Evolutionary conservation across 1,140 invertebrate genomes (phyloP), one percentile per base, ranked within the genome.

Genomic region (Arion vulgaris): DNA sequence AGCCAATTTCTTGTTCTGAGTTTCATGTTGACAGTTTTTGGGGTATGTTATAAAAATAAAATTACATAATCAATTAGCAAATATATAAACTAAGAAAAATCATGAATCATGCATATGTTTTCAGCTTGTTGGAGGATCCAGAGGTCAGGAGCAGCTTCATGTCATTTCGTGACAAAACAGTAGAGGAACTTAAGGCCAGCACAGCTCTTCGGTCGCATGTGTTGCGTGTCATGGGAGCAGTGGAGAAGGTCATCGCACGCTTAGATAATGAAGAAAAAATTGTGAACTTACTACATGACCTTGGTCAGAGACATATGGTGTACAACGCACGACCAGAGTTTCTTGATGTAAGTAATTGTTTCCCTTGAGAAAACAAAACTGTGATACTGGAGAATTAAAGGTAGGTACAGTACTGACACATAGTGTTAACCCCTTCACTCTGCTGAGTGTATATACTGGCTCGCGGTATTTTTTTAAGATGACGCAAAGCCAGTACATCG

Each of bases 321-420:
- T 81, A 81, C 71, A 81, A 81, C 49, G 80, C 80, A 1, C 72
- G 78, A 13, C 80, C 80, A 15, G 80, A 81, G 51, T 81, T 81
- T 36, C 36, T 81, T 15, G 80, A 81, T 45, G 80, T 81, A 62
- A 81, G 80, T 81, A 51, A 32, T 28, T 9, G 38, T 19, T 57
- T 17, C 51, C 9, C 51, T 4, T 45, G 5, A 45, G n/a, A n/a
- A n/a, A n/a, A n/a, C n/a, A n/a, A n/a, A n/a, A n/a, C n/a, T n/a
- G n/a, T n/a, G n/a, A n/a, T n/a, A n/a, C n/a, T n/a, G n/a, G n/a
- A n/a, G n/a, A n/a, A n/a, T n/a, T n/a, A n/a, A n/a, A n/a, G n/a
- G n/a, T n/a, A n/a, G n/a, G n/a, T n/a, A n/a, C n/a, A n/a, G n/a
- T n/a, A n/a, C n/a, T n/a, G n/a, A n/a, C n/a, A n/a, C n/a, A n/a